Evolutionary conservation across 1,140 invertebrate genomes (phyloP).

Genomic region (Dinoponera quadriceps): DNA sequence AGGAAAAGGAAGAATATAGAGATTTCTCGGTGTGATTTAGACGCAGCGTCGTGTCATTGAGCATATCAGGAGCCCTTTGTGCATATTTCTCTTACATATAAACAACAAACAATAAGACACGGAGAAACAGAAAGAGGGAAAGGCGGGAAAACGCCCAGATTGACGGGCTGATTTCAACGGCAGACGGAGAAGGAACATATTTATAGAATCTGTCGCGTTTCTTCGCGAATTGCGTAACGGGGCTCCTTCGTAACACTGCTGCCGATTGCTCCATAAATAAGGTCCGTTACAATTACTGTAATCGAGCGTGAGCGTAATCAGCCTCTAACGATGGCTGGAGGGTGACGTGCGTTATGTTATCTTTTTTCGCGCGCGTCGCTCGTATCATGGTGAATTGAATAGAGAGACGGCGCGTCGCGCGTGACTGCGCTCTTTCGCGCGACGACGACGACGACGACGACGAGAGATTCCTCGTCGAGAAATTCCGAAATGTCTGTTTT

Average conservation of each 20-base stretch:
- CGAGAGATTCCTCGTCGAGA: neutral
- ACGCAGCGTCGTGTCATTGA: neutral
- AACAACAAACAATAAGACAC: neutral
- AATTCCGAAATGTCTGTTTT: slow-evolving; percentile 2
- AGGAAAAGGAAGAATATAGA: too few relatives aligned
- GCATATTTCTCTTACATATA: neutral
- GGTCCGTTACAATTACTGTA: neutral
- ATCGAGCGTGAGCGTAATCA: slow-evolving; percentile 21
- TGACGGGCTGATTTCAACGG: neutral
- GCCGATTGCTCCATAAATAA: slow-evolving; percentile 10
- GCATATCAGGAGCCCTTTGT: neutral
- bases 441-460: too few relatives aligned
- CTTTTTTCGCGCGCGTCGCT: neutral
- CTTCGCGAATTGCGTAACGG: neutral
- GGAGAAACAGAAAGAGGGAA: too few relatives aligned
- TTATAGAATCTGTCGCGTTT: neutral
- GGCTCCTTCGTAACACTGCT: neutral
- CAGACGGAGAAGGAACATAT: neutral
- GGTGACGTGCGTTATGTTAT: slow-evolving; percentile 19
- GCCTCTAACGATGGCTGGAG: slow-evolving; percentile 6
- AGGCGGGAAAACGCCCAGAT: too few relatives aligned
- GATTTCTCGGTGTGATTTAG: neutral
- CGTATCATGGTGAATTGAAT: neutral
- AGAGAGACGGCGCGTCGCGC: neutral
- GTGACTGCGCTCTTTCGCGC: neutral